Evolutionary conservation across 2,113 vertebrate genomes (phyloP).

Genomic region (Notothenia rossii): DNA sequence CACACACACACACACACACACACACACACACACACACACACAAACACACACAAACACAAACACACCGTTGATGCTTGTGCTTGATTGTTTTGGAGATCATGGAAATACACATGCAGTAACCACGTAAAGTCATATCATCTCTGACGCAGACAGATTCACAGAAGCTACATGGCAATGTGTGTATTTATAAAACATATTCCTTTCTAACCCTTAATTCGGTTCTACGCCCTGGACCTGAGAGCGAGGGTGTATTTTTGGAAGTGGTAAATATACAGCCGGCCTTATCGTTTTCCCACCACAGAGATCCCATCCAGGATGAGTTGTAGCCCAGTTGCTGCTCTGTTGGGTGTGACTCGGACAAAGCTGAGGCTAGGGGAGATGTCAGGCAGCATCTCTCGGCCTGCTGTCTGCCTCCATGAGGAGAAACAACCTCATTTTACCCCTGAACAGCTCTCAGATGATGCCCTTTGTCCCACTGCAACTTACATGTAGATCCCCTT

Average conservation of each 20-base stretch:
- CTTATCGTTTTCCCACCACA: conserved; percentile 65
- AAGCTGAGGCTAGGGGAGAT: conserved; percentile 19
- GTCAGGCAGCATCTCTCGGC: conserved; percentile 30
- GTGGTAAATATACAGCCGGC: conserved; percentile 71
- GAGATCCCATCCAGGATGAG: conserved; percentile 27
- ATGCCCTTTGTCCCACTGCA: not conserved
- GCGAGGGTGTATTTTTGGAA: conserved; percentile 77
- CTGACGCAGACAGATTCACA: not conserved
- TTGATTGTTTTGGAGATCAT: conserved; percentile 1
- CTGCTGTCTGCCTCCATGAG: conserved; percentile 24
- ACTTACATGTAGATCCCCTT: not conserved
- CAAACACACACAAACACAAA: not conserved
- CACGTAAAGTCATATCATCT: conserved; percentile 39
- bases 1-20: not conserved
- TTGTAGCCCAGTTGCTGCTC: conserved; percentile 29
- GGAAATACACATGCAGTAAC: conserved; percentile 14
- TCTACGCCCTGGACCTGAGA: conserved; percentile 51
- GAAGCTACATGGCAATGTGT: conserved; percentile 17
- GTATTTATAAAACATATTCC: conserved; percentile 67
- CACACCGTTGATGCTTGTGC: not conserved
- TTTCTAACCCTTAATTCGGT: conserved; percentile 58
- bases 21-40: not conserved
- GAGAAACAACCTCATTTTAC: not conserved
- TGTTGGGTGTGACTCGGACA: conserved; percentile 30
- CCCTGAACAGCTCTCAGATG: not conserved